Evolutionary conservation across 2,797 vertebrate genomes (phyloP), one percentile per base, ranked within the genome.

Genomic region (Pachyuromys duprasi): DNA sequence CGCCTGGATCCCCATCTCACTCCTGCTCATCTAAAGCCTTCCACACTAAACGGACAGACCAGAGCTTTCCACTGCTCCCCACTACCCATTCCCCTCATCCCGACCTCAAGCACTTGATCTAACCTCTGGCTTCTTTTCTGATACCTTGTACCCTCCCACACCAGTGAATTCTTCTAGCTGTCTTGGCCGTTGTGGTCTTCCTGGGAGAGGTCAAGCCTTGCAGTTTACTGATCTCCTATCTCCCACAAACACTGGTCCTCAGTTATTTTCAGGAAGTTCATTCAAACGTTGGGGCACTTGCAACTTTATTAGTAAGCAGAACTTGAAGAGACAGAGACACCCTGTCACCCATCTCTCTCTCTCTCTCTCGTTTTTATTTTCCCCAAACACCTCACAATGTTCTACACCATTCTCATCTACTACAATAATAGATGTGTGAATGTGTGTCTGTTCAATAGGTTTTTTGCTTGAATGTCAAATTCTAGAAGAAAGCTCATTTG

Each of bases 61-160:
- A 69, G 26, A 60, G 0, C 42, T 80, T 75, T 74, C 55, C 80
- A 9, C 3, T 57, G 7, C 5, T 79, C 49, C 9, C 1, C 2
- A 39, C 22, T 8, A 57, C 7, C 22, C 5, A 8, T 8, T 0
- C 31, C 86, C 7, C 18, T 92, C 60, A 9, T 36, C n/a, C 87
- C n/a, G 2, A 17, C 28, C 24, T 84, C 36, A 3, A 39, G 42
- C 12, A 6, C 8, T 33, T 69, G 15, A 26, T 53, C 39, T 62
- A n/a, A 17, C 0, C 24, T 12, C 28, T 24, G 20, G 0, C 8
- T 55, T 22, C 15, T 36, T 79, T 57, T 86, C 49, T 5, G 4
- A 9, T 42, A 8, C 8, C 0, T 2, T n/a, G 22, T 5, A 18
- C 11, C 57, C 14, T 17, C 6, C 22, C 4, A 7, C 22, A 8